Evolutionary conservation across 2,797 vertebrate species (phyloP).

Genomic region (Xenops minutus): DNA sequence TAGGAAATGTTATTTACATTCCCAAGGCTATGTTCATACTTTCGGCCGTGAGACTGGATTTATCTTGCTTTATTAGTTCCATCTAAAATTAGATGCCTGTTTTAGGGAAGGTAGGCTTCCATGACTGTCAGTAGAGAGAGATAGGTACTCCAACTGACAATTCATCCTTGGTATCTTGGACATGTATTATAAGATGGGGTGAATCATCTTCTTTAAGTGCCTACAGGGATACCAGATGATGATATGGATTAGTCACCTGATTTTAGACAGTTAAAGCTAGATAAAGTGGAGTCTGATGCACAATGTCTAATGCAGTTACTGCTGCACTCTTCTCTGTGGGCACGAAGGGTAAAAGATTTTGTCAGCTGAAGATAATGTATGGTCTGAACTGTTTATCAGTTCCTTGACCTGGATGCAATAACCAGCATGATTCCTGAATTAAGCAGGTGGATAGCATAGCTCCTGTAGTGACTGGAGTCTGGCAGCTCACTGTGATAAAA

Average conservation of each 20-base stretch:
- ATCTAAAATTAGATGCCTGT: background rate
- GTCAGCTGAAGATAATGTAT: conserved; percentile 12
- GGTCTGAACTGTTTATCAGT: conserved; percentile 29
- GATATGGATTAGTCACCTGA: background rate
- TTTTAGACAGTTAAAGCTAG: conserved; percentile 14
- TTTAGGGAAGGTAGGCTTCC: background rate
- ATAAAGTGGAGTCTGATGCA: background rate
- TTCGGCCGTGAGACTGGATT: background rate
- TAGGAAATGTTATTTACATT: background rate
- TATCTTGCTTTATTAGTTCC: background rate
- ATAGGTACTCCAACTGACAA: background rate
- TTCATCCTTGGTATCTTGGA: background rate
- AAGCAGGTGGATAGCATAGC: background rate
- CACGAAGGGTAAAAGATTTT: background rate
- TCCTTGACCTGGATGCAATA: conserved; percentile 1
- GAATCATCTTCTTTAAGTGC: background rate
- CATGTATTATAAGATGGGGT: background rate
- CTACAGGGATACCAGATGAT: background rate
- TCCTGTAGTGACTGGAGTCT: background rate
- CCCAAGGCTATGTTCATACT: background rate
- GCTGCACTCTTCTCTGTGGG: background rate
- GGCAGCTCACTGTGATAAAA: conserved; percentile 25
- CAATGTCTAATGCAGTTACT: background rate
- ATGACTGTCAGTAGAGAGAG: background rate
- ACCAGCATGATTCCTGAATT: background rate